Percentiles rank a stretch among this genome's conserved stretches.
Conservation (phyloP, 2,797 vertebrate genomes). For the Leptoclinus maculatus region DNA sequence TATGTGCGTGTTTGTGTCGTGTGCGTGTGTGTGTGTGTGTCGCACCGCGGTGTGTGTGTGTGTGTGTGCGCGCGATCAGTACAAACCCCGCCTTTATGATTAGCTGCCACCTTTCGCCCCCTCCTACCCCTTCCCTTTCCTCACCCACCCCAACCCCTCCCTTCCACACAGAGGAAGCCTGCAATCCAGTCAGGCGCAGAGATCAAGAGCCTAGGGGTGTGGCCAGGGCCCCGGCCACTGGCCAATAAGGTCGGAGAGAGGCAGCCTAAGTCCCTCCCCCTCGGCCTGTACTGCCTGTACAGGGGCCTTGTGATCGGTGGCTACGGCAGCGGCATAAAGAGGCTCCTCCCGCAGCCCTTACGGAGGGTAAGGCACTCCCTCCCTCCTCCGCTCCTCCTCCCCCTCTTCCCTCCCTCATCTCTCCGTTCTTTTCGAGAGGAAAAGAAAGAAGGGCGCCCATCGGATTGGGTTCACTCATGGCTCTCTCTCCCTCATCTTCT, state of each 20-base stretch:
- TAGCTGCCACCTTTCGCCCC: constrained; percentile 78
- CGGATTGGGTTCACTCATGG: constrained; percentile 51
- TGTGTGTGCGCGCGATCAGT: constrained; percentile 40
- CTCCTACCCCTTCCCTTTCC: constrained; percentile 49
- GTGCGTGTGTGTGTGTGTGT: constrained; percentile 22
- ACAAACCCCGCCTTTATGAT: constrained; percentile 69
- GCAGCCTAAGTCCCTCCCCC: constrained; percentile 85
- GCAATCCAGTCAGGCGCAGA: constrained; percentile 82
- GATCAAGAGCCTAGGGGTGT: constrained; percentile 84
- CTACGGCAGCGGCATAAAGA: constrained; percentile 86
- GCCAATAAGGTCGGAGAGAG: constrained; percentile 79
- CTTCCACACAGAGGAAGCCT: constrained; percentile 88
- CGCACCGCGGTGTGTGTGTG: constrained; percentile 9
- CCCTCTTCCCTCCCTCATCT: constrained; percentile 48
- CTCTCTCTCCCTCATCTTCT: constrained; percentile 55
- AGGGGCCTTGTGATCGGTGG: constrained; percentile 87
- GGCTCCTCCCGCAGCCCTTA: constrained; percentile 84
- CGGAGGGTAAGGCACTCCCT: constrained; percentile 87
- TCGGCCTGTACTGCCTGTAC: constrained; percentile 87
- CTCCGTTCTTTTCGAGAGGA: constrained; percentile 66
- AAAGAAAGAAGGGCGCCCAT: constrained; percentile 55
- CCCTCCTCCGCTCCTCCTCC: constrained; percentile 58
- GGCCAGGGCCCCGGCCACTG: constrained; percentile 77
- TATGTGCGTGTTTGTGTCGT: constrained; percentile 24
- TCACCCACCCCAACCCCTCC: constrained; percentile 70